Conservation (phyloP, 2,888 invertebrate genomes). For the Rosalia funebris region DNA sequence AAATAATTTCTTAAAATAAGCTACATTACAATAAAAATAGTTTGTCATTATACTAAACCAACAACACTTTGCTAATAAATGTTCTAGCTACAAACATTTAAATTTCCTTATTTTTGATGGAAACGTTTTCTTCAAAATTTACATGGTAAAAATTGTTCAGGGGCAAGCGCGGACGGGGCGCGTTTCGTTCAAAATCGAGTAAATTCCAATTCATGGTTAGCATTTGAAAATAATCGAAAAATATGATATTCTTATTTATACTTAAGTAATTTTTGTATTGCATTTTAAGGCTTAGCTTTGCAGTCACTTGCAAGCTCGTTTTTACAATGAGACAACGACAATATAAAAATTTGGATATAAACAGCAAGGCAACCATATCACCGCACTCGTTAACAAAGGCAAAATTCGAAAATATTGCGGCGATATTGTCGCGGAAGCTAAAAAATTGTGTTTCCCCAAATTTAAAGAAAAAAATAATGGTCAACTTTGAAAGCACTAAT, state of each 20-base stretch:
- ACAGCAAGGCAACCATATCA: too few species aligned
- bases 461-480: too few species aligned
- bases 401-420: too few species aligned
- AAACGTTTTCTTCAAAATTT: constrained; percentile 50
- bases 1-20: constrained; percentile 23
- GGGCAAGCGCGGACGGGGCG: constrained; percentile 16
- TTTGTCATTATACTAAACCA: constrained; percentile 43
- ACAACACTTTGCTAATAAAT: constrained; percentile 40
- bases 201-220: too few species aligned
- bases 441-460: too few species aligned
- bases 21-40: constrained; percentile 31
- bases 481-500: too few species aligned
- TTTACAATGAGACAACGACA: constrained; percentile 9
- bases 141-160: constrained; percentile 34
- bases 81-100: constrained; percentile 44
- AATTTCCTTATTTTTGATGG: constrained; percentile 53
- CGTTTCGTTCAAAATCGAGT: background rate
- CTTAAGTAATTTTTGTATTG: constrained; percentile 50
- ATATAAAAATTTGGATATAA: too few species aligned
- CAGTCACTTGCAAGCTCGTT: constrained; percentile 32
- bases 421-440: too few species aligned
- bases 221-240: background rate
- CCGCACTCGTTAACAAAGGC: too few species aligned
- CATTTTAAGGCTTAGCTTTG: constrained; percentile 56
- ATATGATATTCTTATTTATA: constrained; percentile 29